Conservation (phyloP, 1,140 invertebrate genomes). For the Bombyx mori region ASM3026992v2 NC_085123.1:5429001-5429500, state of each 20-base stretch:
- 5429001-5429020: no score
- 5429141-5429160: not conserved
- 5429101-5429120: not conserved
- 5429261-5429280: slow-evolving; percentile 22
- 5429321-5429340: slow-evolving; percentile 38
- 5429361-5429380: slow-evolving; percentile 39
- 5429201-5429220: not conserved
- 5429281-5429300: slow-evolving; percentile 37
- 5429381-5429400: slow-evolving; percentile 35
- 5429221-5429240: not conserved
- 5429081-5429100: no score
- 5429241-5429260: slow-evolving; percentile 6
- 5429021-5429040: no score
- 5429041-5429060: no score
- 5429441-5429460: no score
- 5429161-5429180: not conserved
- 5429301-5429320: slow-evolving; percentile 37
- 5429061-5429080: no score
- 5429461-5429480: no score
- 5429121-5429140: not conserved
- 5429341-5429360: slow-evolving; percentile 30
- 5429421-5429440: slow-evolving; percentile 6
- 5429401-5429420: slow-evolving; percentile 24
- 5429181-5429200: not conserved
- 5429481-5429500: no score